Percentiles rank a stretch among this genome's conserved stretches.
Evolutionary conservation across 2,888 invertebrate species (phyloP).

Genomic region (Synanthedon andrenaeformis): DNA sequence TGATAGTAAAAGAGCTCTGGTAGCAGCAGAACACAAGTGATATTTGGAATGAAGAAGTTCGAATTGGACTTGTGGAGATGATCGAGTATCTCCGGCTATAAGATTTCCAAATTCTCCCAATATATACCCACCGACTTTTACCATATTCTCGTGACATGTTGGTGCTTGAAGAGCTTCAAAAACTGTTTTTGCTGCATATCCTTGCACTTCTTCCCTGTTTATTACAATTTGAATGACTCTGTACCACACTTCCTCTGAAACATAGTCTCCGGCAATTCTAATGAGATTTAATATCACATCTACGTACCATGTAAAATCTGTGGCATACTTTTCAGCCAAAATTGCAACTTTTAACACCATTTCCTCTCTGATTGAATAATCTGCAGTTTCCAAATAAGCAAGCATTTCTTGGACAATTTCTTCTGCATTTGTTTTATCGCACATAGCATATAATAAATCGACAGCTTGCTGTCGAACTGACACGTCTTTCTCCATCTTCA

Average conservation of each 20-base stretch:
- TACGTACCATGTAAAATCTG: constrained; percentile 98
- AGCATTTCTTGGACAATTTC: constrained; percentile 99
- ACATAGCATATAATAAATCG: constrained; percentile 99
- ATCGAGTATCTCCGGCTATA: constrained; percentile 98
- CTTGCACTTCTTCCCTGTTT: constrained; percentile 99
- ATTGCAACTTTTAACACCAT: constrained; percentile 99
- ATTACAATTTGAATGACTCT: constrained; percentile 99
- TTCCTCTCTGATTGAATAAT: constrained; percentile 99
- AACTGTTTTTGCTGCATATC: constrained; percentile 99
- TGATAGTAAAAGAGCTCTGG: constrained; percentile 94
- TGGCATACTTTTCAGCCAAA: constrained; percentile 98
- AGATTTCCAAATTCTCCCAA: constrained; percentile 99
- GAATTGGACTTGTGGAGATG: constrained; percentile 97
- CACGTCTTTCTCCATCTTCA: constrained; percentile 99
- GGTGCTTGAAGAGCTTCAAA: constrained; percentile 99
- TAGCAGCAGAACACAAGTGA: constrained; percentile 97
- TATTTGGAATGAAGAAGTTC: constrained; percentile 98
- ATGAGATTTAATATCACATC: constrained; percentile 99
- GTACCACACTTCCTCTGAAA: constrained; percentile 99
- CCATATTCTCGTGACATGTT: constrained; percentile 99
- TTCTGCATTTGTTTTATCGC: constrained; percentile 98
- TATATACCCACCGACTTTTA: constrained; percentile 99
- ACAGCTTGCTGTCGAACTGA: constrained; percentile 98
- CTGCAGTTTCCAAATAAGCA: constrained; percentile 98
- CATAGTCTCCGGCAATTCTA: constrained; percentile 99